Evolutionary conservation across 1,140 invertebrate genomes (phyloP).

Genomic region (Elymnias hypermnestra): DNA sequence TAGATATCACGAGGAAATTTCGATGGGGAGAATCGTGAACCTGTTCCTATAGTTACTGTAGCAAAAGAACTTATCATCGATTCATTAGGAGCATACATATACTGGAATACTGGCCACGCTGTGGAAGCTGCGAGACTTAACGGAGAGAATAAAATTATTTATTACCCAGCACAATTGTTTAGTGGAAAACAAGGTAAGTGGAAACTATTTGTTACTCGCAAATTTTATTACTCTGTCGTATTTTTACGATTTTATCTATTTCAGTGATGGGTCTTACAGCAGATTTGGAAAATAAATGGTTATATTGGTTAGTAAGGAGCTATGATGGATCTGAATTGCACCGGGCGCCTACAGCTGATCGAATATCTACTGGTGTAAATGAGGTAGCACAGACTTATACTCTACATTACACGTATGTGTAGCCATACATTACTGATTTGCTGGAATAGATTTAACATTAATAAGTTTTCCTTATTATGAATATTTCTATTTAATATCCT

Average conservation of each 20-base stretch:
- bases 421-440: too few species aligned
- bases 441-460: too few species aligned
- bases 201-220: too few species aligned
- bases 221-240: too few species aligned
- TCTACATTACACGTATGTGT: too few species aligned
- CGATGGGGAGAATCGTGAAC: slow-evolving; percentile 78
- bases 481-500: too few species aligned
- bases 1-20: slow-evolving; percentile 65
- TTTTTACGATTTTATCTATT: slow-evolving; percentile 1
- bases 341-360: slow-evolving; percentile 79
- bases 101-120: slow-evolving; percentile 91
- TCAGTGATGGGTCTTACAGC: slow-evolving; percentile 88
- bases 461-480: too few species aligned
- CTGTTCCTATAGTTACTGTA: slow-evolving; percentile 85
- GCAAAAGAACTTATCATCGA: slow-evolving; percentile 90
- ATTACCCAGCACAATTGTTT: slow-evolving; percentile 85
- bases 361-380: slow-evolving; percentile 46
- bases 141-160: slow-evolving; percentile 84
- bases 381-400: too few species aligned
- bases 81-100: slow-evolving; percentile 86
- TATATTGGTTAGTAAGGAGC: slow-evolving; percentile 89
- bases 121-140: slow-evolving; percentile 88
- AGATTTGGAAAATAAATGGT: slow-evolving; percentile 82
- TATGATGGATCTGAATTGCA: slow-evolving; percentile 85
- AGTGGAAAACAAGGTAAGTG: slow-evolving; percentile 83